phyloP scores from a whole-genome alignment of 2,888 invertebrate genomes.

The Clepsis dumicolana region DNA sequence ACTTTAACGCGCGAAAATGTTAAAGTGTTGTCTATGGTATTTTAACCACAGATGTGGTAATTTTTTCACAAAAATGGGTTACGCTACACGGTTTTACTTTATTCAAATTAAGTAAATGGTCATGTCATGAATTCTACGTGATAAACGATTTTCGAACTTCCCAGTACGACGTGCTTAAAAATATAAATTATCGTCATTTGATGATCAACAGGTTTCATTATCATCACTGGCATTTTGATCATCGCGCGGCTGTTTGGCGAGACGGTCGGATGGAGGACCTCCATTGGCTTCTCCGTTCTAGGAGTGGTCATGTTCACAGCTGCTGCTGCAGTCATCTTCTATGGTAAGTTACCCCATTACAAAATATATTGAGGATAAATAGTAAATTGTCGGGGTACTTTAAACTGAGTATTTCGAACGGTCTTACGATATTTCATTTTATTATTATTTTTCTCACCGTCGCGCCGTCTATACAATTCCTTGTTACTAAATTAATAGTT shows the following conservation, averaged over 20 bases:
- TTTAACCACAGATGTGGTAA: not conserved
- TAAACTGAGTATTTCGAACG: too few species aligned
- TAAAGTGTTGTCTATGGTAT: not conserved
- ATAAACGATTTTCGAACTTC: too few species aligned
- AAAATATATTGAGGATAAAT: too few species aligned
- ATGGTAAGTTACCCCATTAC: constrained; percentile 64
- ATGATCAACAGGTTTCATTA: constrained; percentile 82
- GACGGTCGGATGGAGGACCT: constrained; percentile 87
- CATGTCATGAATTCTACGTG: too few species aligned
- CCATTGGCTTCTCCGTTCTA: constrained; percentile 87
- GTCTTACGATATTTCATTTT: too few species aligned
- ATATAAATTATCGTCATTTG: not conserved
- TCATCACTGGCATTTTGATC: constrained; percentile 88
- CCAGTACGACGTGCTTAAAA: not conserved
- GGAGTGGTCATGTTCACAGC: constrained; percentile 88
- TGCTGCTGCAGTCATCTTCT: constrained; percentile 88
- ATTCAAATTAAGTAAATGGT: too few species aligned
- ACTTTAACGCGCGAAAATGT: not conserved
- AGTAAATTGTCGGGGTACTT: too few species aligned
- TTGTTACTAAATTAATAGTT: too few species aligned
- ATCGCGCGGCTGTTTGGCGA: constrained; percentile 87
- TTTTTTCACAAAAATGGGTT: too few species aligned
- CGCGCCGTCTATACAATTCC: too few species aligned
- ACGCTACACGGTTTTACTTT: too few species aligned
- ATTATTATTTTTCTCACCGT: too few species aligned